Evolutionary conservation across 92 coral and sea anemone genomes (phyloP).

Genomic region (Porites evermanni): DNA sequence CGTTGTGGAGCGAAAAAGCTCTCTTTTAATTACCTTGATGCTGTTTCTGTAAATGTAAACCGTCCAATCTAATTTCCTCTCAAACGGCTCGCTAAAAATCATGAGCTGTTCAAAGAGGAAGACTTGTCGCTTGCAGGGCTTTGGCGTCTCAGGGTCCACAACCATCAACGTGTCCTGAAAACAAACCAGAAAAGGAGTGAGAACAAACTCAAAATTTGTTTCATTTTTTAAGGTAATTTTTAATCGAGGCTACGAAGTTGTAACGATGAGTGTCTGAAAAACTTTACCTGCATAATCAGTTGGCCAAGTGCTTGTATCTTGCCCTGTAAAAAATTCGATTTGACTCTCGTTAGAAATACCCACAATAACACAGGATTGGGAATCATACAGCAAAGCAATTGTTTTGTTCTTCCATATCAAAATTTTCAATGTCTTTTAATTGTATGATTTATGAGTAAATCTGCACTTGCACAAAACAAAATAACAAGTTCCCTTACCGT

Average conservation of each 20-base stretch:
- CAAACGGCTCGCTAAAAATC: conserved; percentile 98
- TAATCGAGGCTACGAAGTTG: no score
- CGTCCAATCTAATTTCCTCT: conserved; percentile 95
- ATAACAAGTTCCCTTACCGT: conserved; percentile 62
- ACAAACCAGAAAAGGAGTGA: neutral
- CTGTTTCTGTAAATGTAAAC: conserved; percentile 97
- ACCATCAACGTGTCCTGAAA: conserved; percentile 88
- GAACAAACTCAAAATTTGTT: no score
- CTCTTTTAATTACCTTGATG: conserved; percentile 74
- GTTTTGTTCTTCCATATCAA: no score
- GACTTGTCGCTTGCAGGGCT: conserved; percentile 94
- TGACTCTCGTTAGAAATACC: neutral
- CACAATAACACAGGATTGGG: neutral
- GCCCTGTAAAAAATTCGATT: conserved; percentile 65
- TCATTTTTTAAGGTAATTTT: no score
- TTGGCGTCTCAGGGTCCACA: conserved; percentile 82
- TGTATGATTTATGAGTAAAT: no score
- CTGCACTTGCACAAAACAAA: neutral
- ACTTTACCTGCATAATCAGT: conserved; percentile 80
- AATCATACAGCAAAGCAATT: no score
- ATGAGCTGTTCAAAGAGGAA: conserved; percentile 96
- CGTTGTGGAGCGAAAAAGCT: no score
- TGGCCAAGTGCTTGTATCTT: conserved; percentile 95
- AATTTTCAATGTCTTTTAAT: neutral
- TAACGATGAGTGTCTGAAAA: neutral